phyloP scores from a whole-genome alignment of 2,888 invertebrate genomes.

The Cephalotes varians region DNA sequence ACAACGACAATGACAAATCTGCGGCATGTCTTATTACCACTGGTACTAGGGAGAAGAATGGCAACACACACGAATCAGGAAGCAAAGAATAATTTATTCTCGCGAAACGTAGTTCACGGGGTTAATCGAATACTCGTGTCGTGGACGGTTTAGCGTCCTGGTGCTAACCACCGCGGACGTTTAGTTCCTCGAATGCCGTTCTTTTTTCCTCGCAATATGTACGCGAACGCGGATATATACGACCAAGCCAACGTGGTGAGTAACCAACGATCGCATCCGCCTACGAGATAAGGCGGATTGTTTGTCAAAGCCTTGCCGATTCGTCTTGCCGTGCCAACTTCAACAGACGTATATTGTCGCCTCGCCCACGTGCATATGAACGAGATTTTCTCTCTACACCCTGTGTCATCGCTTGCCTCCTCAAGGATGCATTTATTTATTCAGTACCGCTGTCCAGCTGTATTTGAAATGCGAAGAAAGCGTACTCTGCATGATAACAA shows the following conservation, averaged over 20 bases:
- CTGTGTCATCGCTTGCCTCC: conserved; percentile 46
- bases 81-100: conserved; percentile 72
- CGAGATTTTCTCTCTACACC: conserved; percentile 48
- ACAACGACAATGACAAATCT: conserved; percentile 57
- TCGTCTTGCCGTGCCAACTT: conserved; percentile 68
- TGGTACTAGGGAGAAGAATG: conserved; percentile 44
- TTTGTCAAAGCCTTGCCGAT: conserved; percentile 70
- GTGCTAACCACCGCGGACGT: conserved; percentile 75
- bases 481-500: conserved; percentile 14
- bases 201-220: conserved; percentile 44
- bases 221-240: conserved; percentile 26
- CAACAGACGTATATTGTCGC: conserved; percentile 61
- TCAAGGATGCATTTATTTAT: conserved; percentile 52
- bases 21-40: conserved; percentile 46
- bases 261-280: conserved; percentile 70
- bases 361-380: conserved; percentile 65
- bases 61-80: conserved; percentile 58
- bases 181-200: conserved; percentile 67
- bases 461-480: conserved; percentile 29
- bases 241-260: conserved; percentile 43
- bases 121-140: conserved; percentile 82
- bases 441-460: conserved; percentile 39
- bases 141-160: conserved; percentile 78
- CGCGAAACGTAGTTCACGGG: conserved; percentile 69
- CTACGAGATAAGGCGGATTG: conserved; percentile 71